phyloP scores from a whole-genome alignment of 1,140 invertebrate species.

The Pectinophora gossypiella region DNA sequence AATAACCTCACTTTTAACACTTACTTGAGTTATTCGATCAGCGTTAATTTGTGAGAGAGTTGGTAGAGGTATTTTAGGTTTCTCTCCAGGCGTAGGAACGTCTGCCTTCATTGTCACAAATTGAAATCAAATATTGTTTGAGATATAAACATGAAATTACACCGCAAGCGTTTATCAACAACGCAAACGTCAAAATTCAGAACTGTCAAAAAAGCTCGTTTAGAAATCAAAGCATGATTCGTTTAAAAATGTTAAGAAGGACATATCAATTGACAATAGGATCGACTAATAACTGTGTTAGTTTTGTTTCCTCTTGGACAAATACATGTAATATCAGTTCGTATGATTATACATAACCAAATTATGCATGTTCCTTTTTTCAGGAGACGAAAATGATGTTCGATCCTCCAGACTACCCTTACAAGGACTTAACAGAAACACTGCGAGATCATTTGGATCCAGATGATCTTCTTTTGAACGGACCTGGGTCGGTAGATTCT shows the following conservation, averaged over 20 bases:
- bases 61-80: slow-evolving; percentile 79
- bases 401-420: slow-evolving; percentile 58
- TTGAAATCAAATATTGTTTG: background rate
- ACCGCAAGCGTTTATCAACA: slow-evolving; percentile 3
- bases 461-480: slow-evolving; percentile 43
- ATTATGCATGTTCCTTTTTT: no score
- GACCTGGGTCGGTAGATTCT: slow-evolving; percentile 5
- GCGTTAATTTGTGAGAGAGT: slow-evolving; percentile 91
- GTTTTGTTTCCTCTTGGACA: no score
- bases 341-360: background rate
- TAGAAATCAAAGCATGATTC: slow-evolving; percentile 6
- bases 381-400: slow-evolving; percentile 55
- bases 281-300: no score
- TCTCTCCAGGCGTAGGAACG: slow-evolving; percentile 38
- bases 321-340: no score
- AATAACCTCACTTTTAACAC: slow-evolving; percentile 44
- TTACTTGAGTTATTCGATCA: slow-evolving; percentile 87
- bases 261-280: no score
- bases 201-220: slow-evolving; percentile 15
- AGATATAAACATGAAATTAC: background rate
- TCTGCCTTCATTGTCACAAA: slow-evolving; percentile 50
- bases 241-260: background rate
- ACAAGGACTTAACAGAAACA: slow-evolving; percentile 51
- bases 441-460: slow-evolving; percentile 38
- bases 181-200: slow-evolving; percentile 7